These are phyloP conservation scores for Zaprionus vittiger DNA, from an alignment of 1,140 invertebrate species.

Conservation along the genomic window DNA sequence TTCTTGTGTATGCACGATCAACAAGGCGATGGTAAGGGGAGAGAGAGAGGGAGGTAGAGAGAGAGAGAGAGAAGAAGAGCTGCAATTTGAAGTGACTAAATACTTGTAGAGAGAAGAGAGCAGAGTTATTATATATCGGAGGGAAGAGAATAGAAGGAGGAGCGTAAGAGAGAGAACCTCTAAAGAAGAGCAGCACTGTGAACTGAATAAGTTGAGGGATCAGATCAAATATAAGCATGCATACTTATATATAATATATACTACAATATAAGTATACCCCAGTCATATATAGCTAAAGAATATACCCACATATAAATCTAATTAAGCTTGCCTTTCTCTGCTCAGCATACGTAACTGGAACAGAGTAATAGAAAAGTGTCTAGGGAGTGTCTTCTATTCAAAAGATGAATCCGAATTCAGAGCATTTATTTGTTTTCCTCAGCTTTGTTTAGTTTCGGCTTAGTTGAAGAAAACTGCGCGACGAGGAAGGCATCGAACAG, in stretches of 20 bases:
- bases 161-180: no score
- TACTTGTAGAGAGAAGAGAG: background rate
- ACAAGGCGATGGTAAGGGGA: background rate
- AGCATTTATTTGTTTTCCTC: background rate
- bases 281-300: background rate
- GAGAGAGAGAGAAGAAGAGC: background rate
- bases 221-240: no score
- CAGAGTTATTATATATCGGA: background rate
- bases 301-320: background rate
- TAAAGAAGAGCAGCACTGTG: no score
- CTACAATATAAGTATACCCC: background rate
- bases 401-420: background rate
- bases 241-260: no score
- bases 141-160: no score
- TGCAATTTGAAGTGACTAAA: background rate
- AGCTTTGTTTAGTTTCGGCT: constrained; percentile 1
- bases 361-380: background rate
- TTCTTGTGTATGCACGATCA: background rate
- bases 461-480: background rate
- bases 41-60: background rate
- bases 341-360: background rate
- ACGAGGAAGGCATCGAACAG: background rate
- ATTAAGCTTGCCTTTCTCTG: background rate
- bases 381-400: background rate
- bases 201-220: no score